These are phyloP conservation scores for Drosophila greeni DNA, from an alignment of 2,888 invertebrate species.

Conservation along the genomic window DNA sequence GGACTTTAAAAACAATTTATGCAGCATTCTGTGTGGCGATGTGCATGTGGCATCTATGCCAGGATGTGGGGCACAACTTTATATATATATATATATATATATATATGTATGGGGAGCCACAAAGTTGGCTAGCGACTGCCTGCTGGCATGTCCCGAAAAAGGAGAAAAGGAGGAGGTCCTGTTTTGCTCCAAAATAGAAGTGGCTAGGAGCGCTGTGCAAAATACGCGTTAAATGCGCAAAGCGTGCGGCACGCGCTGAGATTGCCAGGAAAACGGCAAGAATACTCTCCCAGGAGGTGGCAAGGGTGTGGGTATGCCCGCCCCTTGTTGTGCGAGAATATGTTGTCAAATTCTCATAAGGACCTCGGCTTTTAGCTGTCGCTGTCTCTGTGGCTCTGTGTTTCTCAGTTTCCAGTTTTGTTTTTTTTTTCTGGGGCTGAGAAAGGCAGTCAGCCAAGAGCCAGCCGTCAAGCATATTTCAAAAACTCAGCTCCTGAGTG, in stretches of 20 bases:
- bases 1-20: conserved; percentile 68
- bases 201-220: conserved; percentile 51
- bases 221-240: conserved; percentile 73
- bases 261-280: conserved; percentile 48
- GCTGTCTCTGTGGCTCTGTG: conserved; percentile 26
- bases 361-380: conserved; percentile 54
- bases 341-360: conserved; percentile 73
- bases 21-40: conserved; percentile 52
- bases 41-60: conserved; percentile 28
- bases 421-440: conserved; percentile 13
- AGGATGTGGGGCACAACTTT: conserved; percentile 5
- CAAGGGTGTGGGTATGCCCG: neutral
- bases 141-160: conserved; percentile 29
- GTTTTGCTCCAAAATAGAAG: conserved; percentile 22
- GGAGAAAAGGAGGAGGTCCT: conserved; percentile 9
- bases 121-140: conserved; percentile 24
- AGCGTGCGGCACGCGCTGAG: conserved; percentile 72
- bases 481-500: conserved; percentile 68
- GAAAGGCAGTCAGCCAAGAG: conserved; percentile 57
- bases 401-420: conserved; percentile 3
- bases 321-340: conserved; percentile 59
- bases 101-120: conserved; percentile 1
- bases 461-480: conserved; percentile 61
- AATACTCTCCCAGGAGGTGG: conserved; percentile 3
- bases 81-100: neutral